A percentile compares a stretch with the other conserved stretches of the same genome.
Conservation (phyloP, 1,140 invertebrate species). For the Nomia melanderi region DNA sequence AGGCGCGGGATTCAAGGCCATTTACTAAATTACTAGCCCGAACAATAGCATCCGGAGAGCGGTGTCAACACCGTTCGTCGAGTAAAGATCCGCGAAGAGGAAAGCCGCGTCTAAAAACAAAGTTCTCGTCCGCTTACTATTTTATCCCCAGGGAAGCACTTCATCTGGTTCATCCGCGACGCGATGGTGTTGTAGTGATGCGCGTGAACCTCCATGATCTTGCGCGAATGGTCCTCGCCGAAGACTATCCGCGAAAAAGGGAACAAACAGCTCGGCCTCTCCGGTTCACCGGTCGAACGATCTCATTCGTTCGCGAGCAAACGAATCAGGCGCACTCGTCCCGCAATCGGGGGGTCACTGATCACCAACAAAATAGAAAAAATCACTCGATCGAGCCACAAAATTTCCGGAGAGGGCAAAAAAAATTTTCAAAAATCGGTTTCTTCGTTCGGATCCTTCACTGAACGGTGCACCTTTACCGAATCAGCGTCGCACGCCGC, state of each 20-base stretch:
- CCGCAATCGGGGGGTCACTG: too few species aligned
- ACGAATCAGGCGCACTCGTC: too few species aligned
- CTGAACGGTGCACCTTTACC: not conserved
- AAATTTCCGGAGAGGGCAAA: too few species aligned
- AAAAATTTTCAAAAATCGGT: too few species aligned
- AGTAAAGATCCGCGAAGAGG: too few species aligned
- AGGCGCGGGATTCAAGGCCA: too few species aligned
- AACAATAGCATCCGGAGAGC: too few species aligned
- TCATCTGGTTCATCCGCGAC: slow-evolving; percentile 78
- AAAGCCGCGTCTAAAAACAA: not conserved
- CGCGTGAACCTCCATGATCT: slow-evolving; percentile 76
- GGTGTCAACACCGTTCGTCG: too few species aligned
- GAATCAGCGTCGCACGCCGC: not conserved
- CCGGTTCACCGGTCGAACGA: slow-evolving; percentile 37
- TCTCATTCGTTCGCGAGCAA: slow-evolving; percentile 45
- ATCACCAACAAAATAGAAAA: too few species aligned
- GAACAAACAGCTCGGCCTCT: slow-evolving; percentile 25
- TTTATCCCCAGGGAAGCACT: slow-evolving; percentile 82
- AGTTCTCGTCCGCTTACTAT: slow-evolving; percentile 75
- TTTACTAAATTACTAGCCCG: too few species aligned
- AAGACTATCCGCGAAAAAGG: not conserved
- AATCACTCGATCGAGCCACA: too few species aligned
- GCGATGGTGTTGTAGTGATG: slow-evolving; percentile 75
- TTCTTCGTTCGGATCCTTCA: not conserved
- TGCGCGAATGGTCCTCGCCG: not conserved